Evolutionary conservation across 2,797 vertebrate species (phyloP).

Genomic region (Tragelaphus oryx): DNA sequence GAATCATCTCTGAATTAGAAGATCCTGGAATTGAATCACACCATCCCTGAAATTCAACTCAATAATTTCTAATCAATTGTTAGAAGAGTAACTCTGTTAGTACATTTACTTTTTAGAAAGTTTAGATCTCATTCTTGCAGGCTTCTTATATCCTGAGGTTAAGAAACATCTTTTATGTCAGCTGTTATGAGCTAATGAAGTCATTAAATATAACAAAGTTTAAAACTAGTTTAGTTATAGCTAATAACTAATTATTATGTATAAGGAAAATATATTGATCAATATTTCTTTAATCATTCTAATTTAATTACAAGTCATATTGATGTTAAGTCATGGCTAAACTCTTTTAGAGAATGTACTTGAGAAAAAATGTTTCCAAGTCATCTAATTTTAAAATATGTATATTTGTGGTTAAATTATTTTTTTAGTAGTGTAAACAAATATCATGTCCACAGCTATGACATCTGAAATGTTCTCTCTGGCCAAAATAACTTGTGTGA

Average conservation of each 20-base stretch:
- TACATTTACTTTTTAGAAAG: neutral
- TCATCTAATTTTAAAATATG: neutral
- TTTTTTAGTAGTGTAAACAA: neutral
- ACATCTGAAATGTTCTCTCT: neutral
- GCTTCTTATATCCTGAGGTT: neutral
- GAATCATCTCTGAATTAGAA: neutral
- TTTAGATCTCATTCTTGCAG: neutral
- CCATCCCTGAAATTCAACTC: neutral
- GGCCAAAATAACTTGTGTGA: neutral
- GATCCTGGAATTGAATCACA: neutral
- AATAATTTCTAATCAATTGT: neutral
- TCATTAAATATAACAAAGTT: constrained; percentile 19
- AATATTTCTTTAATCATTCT: neutral
- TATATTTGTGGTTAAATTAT: neutral
- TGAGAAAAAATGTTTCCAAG: neutral
- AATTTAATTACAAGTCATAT: neutral
- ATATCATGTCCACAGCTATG: neutral
- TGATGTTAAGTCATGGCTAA: neutral
- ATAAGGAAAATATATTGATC: neutral
- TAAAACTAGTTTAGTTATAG: neutral
- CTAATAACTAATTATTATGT: neutral
- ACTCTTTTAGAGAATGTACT: neutral
- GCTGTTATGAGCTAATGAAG: neutral
- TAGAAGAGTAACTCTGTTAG: neutral
- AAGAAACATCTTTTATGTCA: neutral